Percentiles rank a stretch among this genome's conserved stretches.
phyloP scores from a whole-genome alignment of 2,888 invertebrate species.

The Daptonema setosum region DNA sequence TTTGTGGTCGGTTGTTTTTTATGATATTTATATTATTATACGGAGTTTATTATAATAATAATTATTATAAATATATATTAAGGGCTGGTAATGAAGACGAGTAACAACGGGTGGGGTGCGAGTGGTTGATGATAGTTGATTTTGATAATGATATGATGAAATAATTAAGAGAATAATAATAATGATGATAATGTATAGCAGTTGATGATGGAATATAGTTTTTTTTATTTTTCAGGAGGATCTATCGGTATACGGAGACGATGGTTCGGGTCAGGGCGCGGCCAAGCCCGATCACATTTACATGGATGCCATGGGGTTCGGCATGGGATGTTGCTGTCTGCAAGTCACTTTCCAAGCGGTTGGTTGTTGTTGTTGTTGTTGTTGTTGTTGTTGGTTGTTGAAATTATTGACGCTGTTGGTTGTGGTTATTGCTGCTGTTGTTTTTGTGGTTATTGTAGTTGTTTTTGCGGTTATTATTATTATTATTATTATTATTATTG shows the following conservation, averaged over 20 bases:
- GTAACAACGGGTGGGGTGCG: too few species aligned
- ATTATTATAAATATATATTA: too few species aligned
- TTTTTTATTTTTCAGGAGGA: conserved; percentile 41
- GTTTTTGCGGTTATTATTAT: conserved; percentile 25
- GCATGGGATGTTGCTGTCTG: conserved; percentile 65
- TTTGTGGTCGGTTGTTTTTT: conserved; percentile 33
- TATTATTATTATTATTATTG: conserved; percentile 29
- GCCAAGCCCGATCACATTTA: conserved; percentile 74
- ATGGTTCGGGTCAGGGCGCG: conserved; percentile 37
- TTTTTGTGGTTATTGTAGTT: too few species aligned
- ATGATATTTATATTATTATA: not conserved
- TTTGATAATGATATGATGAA: too few species aligned
- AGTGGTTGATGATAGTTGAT: too few species aligned
- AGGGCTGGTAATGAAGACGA: too few species aligned
- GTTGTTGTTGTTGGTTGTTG: too few species aligned
- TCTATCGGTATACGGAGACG: conserved; percentile 38
- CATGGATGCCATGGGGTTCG: conserved; percentile 98
- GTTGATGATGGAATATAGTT: too few species aligned
- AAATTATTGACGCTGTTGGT: too few species aligned
- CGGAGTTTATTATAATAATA: not conserved
- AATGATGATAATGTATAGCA: too few species aligned
- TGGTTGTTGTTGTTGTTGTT: not conserved
- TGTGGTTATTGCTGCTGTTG: too few species aligned
- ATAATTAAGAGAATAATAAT: too few species aligned
- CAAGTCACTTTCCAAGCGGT: conserved; percentile 12